Conservation (phyloP, 2,888 invertebrate genomes). For the Drosophila kanekoi region DNA sequence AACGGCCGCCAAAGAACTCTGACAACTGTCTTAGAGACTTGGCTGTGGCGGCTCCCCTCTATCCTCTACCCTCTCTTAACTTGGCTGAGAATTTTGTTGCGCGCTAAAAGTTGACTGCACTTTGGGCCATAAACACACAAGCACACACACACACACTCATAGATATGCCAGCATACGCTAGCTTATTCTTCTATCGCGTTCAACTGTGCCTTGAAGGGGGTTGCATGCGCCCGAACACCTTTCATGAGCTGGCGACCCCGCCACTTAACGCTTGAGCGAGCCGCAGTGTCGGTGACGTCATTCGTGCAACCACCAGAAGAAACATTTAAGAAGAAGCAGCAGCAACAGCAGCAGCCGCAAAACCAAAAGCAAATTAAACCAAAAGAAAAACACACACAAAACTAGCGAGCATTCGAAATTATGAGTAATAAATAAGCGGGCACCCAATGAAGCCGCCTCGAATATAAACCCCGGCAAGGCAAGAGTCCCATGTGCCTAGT, state of each 20-base stretch:
- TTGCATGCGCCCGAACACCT: slow-evolving; percentile 34
- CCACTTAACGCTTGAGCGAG: slow-evolving; percentile 21
- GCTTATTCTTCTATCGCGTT: slow-evolving; percentile 17
- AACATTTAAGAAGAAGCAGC: neutral
- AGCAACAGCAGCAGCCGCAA: neutral
- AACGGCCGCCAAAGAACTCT: slow-evolving; percentile 15
- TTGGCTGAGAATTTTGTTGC: slow-evolving; percentile 11
- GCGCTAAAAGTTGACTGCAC: slow-evolving; percentile 47
- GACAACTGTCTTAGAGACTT: slow-evolving; percentile 3
- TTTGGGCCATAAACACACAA: slow-evolving; percentile 25
- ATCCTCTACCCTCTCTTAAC: slow-evolving; percentile 1
- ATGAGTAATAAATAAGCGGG: slow-evolving; percentile 52
- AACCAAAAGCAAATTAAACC: neutral
- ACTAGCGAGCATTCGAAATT: slow-evolving; percentile 6
- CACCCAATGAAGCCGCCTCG: slow-evolving; percentile 25
- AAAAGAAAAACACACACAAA: neutral
- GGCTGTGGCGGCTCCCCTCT: neutral
- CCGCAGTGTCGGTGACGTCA: slow-evolving; percentile 46
- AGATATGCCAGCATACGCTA: neutral
- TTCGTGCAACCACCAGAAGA: slow-evolving; percentile 29
- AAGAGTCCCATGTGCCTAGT: neutral
- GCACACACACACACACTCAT: neutral
- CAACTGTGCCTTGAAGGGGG: slow-evolving; percentile 24
- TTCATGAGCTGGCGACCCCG: slow-evolving; percentile 6
- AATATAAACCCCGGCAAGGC: slow-evolving; percentile 3